These are phyloP conservation scores for Dicroscelio sp. DNA, from an alignment of 2,888 invertebrate genomes.

Conservation along the genomic window DNA sequence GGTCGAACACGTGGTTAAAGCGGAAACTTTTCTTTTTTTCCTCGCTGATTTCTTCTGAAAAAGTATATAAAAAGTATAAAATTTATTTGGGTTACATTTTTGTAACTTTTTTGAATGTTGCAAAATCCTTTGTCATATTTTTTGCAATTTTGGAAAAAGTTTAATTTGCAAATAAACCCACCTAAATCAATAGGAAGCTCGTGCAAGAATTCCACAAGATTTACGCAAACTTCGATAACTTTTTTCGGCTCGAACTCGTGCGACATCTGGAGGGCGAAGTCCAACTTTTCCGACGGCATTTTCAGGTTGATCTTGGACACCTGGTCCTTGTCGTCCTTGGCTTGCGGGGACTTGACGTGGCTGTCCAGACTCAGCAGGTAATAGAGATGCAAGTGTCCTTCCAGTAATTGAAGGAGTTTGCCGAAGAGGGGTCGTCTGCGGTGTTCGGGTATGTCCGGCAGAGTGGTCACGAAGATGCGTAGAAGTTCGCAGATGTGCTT, in stretches of 20 bases:
- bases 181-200: constrained; percentile 92
- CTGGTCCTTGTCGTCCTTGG: constrained; percentile 89
- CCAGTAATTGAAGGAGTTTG: constrained; percentile 95
- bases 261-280: constrained; percentile 94
- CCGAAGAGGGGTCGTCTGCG: constrained; percentile 96
- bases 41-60: constrained; percentile 23
- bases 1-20: constrained; percentile 92
- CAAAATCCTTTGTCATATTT: too few species aligned
- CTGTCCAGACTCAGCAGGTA: constrained; percentile 94
- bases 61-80: too few species aligned
- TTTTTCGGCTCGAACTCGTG: constrained; percentile 93
- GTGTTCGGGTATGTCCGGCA: constrained; percentile 98
- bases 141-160: too few species aligned
- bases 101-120: too few species aligned
- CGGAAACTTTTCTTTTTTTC: constrained; percentile 69
- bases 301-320: constrained; percentile 90
- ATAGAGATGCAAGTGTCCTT: constrained; percentile 94
- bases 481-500: constrained; percentile 94
- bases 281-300: constrained; percentile 91
- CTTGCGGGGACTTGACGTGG: constrained; percentile 92
- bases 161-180: constrained; percentile 12
- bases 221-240: constrained; percentile 93
- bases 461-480: constrained; percentile 97
- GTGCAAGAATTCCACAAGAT: constrained; percentile 93
- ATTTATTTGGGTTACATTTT: too few species aligned